A percentile compares a stretch with the other conserved stretches of the same genome.
These are phyloP conservation scores for Atrichornis clamosus DNA, from an alignment of 2,113 vertebrate genomes.

Conservation along the genomic window DNA sequence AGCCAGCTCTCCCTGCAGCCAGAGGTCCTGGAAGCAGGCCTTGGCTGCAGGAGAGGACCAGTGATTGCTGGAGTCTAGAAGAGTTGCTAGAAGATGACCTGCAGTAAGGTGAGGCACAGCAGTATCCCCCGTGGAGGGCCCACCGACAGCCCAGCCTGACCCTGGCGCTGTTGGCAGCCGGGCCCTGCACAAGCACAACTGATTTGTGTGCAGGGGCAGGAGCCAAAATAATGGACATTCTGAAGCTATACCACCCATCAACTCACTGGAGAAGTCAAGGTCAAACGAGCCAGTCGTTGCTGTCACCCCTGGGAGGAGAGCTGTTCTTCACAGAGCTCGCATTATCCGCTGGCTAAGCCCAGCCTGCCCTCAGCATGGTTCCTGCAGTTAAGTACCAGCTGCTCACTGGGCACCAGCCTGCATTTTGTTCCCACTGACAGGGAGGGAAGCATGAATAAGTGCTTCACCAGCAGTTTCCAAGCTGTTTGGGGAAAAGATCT, in stretches of 20 bases:
- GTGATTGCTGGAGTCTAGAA: background rate
- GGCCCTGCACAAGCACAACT: background rate
- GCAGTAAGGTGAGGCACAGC: background rate
- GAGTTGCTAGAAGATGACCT: background rate
- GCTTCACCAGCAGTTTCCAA: background rate
- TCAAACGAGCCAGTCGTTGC: background rate
- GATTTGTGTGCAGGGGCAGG: background rate
- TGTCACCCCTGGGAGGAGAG: conserved; percentile 35
- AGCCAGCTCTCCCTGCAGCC: background rate
- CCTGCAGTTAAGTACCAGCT: conserved; percentile 35
- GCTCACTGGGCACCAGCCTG: conserved; percentile 31
- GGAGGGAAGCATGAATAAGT: background rate
- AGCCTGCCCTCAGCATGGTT: background rate
- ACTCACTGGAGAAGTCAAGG: background rate
- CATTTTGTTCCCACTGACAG: conserved; percentile 23
- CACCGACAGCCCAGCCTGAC: background rate
- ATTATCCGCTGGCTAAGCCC: conserved; percentile 10
- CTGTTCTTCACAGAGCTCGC: background rate
- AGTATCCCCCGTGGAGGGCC: background rate
- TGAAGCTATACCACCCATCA: background rate
- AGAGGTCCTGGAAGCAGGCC: background rate
- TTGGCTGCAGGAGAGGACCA: background rate
- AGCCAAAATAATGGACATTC: background rate
- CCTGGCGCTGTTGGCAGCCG: background rate
- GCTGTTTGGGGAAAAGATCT: background rate